Evolutionary conservation across 1,140 invertebrate genomes (phyloP).

Genomic region (Plectrocnemia conspersa): DNA sequence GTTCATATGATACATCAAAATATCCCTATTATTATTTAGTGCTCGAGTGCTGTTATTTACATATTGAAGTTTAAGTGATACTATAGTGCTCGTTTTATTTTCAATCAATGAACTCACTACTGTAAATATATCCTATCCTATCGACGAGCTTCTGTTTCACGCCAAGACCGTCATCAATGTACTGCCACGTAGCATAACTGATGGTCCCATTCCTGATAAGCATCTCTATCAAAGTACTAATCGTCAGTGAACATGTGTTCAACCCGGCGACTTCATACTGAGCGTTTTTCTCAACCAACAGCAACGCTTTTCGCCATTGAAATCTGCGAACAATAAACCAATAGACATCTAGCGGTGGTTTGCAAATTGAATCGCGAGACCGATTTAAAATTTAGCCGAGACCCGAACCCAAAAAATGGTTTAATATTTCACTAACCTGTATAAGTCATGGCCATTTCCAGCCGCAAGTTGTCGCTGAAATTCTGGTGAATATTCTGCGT

Average conservation of each 20-base stretch:
- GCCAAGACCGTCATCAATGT: slow-evolving; percentile 15
- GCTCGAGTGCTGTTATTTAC: too few relatives aligned
- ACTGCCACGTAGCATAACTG: slow-evolving; percentile 19
- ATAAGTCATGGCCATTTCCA: slow-evolving; percentile 48
- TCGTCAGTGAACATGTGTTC: slow-evolving; percentile 46
- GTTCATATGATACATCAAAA: too few relatives aligned
- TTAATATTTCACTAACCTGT: slow-evolving; percentile 51
- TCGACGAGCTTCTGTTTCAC: slow-evolving; percentile 24
- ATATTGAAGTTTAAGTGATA: too few relatives aligned
- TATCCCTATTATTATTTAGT: too few relatives aligned
- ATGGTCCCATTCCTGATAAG: slow-evolving; percentile 16
- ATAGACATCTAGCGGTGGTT: too few relatives aligned
- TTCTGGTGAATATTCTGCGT: slow-evolving; percentile 53
- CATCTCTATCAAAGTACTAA: slow-evolving; percentile 42
- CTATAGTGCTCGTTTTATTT: too few relatives aligned
- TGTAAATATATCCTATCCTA: slow-evolving; percentile 26
- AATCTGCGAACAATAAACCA: slow-evolving; percentile 40
- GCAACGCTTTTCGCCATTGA: slow-evolving; percentile 47
- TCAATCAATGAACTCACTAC: slow-evolving; percentile 27
- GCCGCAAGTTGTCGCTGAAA: slow-evolving; percentile 46
- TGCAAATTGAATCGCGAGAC: not conserved
- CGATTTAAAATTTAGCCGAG: slow-evolving; percentile 2
- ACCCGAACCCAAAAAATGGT: not conserved
- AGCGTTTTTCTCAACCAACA: slow-evolving; percentile 51
- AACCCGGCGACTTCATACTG: slow-evolving; percentile 45